A percentile compares a stretch with the other conserved stretches of the same genome.
These are phyloP conservation scores for Mystacides longicornis DNA, from an alignment of 2,888 invertebrate species.

Conservation along the genomic window DNA sequence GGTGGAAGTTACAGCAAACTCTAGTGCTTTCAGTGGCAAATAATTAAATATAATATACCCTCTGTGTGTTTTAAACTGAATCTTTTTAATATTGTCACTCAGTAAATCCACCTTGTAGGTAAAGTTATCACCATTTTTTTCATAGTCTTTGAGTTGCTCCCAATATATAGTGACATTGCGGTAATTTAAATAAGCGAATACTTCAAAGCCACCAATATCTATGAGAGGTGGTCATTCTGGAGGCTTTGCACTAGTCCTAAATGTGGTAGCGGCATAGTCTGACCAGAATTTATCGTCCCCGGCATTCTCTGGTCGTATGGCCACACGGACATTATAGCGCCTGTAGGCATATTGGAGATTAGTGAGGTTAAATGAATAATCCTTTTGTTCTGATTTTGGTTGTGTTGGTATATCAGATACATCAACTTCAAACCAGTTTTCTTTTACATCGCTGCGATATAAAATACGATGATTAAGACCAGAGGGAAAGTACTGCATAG, in stretches of 20 bases:
- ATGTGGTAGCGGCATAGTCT: conserved; percentile 50
- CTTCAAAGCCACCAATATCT: conserved; percentile 67
- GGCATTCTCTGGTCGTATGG: conserved; percentile 51
- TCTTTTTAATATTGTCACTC: conserved; percentile 43
- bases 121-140: conserved; percentile 69
- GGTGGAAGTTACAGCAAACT: conserved; percentile 52
- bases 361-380: conserved; percentile 42
- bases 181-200: conserved; percentile 44
- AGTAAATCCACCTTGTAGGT: conserved; percentile 53
- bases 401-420: conserved; percentile 35
- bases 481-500: conserved; percentile 44
- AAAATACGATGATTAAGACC: conserved; percentile 45
- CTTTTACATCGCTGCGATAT: conserved; percentile 45
- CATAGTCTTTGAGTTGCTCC: conserved; percentile 61
- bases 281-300: conserved; percentile 58
- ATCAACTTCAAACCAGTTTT: conserved; percentile 42
- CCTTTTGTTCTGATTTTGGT: conserved; percentile 28
- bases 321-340: conserved; percentile 65
- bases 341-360: conserved; percentile 58
- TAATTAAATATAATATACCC: conserved; percentile 55
- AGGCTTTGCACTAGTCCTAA: conserved; percentile 52
- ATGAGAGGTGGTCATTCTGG: conserved; percentile 64
- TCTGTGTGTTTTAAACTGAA: not conserved
- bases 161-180: conserved; percentile 69
- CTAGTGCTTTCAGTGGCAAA: conserved; percentile 39